Conservation (phyloP, 2,888 invertebrate genomes). For the Apocheima hispidaria region DNA sequence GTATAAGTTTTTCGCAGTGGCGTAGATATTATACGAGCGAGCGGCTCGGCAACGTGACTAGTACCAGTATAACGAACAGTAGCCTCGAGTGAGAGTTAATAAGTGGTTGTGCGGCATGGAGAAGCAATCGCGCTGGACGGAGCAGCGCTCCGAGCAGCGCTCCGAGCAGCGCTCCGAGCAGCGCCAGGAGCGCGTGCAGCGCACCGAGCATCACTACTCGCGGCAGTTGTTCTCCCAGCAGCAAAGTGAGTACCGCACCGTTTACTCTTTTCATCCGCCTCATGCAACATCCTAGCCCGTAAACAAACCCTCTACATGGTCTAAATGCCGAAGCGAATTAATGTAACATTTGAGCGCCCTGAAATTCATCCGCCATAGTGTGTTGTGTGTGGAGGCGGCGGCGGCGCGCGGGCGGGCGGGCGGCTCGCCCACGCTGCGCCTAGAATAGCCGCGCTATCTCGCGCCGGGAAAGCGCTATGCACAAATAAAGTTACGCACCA, state of each 20-base stretch:
- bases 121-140: conserved; percentile 88
- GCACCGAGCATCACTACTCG: conserved; percentile 92
- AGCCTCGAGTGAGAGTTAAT: conserved; percentile 83
- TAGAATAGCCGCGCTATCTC: conserved; percentile 79
- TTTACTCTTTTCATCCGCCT: not conserved
- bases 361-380: conserved; percentile 50
- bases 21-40: conserved; percentile 67
- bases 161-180: conserved; percentile 80
- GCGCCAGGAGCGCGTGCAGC: conserved; percentile 79
- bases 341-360: conserved; percentile 49
- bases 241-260: conserved; percentile 58
- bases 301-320: conserved; percentile 8
- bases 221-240: conserved; percentile 92
- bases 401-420: conserved; percentile 48
- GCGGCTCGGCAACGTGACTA: conserved; percentile 70
- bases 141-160: conserved; percentile 81
- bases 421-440: conserved; percentile 69
- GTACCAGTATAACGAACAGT: conserved; percentile 69
- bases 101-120: conserved; percentile 89
- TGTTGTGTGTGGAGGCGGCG: conserved; percentile 42
- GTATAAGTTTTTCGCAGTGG: conserved; percentile 82
- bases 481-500: conserved; percentile 78
- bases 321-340: conserved; percentile 59
- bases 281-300: conserved; percentile 34
- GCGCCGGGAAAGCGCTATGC: conserved; percentile 81